Conservation (phyloP, 2,888 invertebrate genomes). For the Acronicta leporina region DNA sequence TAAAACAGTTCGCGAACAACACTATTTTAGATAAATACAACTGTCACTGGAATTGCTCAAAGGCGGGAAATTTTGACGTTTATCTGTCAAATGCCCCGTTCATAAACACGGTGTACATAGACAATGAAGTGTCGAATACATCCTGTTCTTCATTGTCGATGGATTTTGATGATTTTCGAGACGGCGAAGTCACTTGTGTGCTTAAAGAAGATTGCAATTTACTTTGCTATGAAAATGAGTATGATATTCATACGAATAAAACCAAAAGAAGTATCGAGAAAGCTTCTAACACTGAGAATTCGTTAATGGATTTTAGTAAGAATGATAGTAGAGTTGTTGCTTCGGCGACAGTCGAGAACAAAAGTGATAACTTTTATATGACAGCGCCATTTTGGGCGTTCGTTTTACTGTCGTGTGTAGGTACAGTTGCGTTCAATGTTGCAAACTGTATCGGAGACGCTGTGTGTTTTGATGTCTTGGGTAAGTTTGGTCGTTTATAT, state of each 20-base stretch:
- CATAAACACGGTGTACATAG: slow-evolving; percentile 74
- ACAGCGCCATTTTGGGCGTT: slow-evolving; percentile 93
- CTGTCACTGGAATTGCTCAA: slow-evolving; percentile 80
- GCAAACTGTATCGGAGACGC: slow-evolving; percentile 96
- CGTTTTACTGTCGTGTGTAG: slow-evolving; percentile 91
- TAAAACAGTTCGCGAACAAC: slow-evolving; percentile 62
- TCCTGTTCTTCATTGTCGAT: slow-evolving; percentile 77
- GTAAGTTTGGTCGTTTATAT: slow-evolving; percentile 75
- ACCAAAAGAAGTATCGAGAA: slow-evolving; percentile 36
- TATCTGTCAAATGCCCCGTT: slow-evolving; percentile 74
- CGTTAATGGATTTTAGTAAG: slow-evolving; percentile 27
- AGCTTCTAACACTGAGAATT: slow-evolving; percentile 18
- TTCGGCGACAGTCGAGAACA: slow-evolving; percentile 24
- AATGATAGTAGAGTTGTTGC: slow-evolving; percentile 43
- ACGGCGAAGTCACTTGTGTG: slow-evolving; percentile 69
- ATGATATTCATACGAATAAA: slow-evolving; percentile 42
- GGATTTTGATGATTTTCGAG: slow-evolving; percentile 67
- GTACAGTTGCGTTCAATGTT: slow-evolving; percentile 95
- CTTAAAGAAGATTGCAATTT: slow-evolving; percentile 74
- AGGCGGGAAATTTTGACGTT: slow-evolving; percentile 65
- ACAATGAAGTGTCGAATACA: slow-evolving; percentile 64
- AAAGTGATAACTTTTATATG: slow-evolving; percentile 84
- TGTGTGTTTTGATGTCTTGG: slow-evolving; percentile 96
- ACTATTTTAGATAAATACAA: slow-evolving; percentile 70
- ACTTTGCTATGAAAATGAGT: slow-evolving; percentile 74